Conservation (phyloP, 1,140 invertebrate genomes). For the Triops longicaudatus region DNA sequence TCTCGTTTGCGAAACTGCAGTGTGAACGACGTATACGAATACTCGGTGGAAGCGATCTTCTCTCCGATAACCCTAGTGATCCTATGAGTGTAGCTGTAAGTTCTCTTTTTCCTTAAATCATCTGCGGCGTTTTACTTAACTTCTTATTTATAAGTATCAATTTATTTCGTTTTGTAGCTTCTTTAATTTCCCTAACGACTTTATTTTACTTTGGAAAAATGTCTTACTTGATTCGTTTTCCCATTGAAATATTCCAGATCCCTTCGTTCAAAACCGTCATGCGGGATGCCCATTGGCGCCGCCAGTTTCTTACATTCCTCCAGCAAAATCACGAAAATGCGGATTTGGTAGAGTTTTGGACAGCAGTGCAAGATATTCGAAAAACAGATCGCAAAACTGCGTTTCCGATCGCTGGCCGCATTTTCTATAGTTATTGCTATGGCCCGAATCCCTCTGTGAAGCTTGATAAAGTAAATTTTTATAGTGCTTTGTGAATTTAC, state of each 20-base stretch:
- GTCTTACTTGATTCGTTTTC: too few relatives aligned
- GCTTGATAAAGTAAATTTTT: constrained; percentile 51
- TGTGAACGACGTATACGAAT: constrained; percentile 69
- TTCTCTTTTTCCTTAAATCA: background rate
- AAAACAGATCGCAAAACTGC: constrained; percentile 59
- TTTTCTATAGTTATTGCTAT: constrained; percentile 78
- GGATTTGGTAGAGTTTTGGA: constrained; percentile 75
- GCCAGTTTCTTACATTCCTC: constrained; percentile 68
- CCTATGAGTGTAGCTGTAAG: background rate
- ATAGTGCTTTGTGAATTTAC: background rate
- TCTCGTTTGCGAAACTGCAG: constrained; percentile 62
- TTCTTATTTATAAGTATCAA: constrained; percentile 24
- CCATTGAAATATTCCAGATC: constrained; percentile 32
- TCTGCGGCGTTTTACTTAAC: background rate
- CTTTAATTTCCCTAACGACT: too few relatives aligned
- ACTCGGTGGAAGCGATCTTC: constrained; percentile 45
- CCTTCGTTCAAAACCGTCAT: constrained; percentile 43
- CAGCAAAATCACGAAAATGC: constrained; percentile 50
- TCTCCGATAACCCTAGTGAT: background rate
- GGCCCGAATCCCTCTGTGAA: constrained; percentile 67
- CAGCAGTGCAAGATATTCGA: constrained; percentile 75
- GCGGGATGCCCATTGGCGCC: constrained; percentile 39
- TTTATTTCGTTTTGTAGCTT: constrained; percentile 26
- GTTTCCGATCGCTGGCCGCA: constrained; percentile 80
- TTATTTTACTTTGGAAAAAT: too few relatives aligned